Base-by-base conservation (phyloP, 2,888 invertebrate species). In the Aricia artaxerxes region DNA sequence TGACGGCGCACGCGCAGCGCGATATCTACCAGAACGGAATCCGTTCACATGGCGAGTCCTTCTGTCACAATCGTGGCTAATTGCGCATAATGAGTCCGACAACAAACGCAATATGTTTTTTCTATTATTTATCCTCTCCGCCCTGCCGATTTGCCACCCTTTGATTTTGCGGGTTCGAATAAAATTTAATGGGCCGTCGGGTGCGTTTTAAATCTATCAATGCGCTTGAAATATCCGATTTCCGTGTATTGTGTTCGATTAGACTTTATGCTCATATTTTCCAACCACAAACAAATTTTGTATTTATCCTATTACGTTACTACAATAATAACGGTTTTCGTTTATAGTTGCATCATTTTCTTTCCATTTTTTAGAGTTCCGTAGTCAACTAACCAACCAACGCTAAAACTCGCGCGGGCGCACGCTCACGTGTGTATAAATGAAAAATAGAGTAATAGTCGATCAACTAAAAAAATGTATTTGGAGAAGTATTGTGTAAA, bases 1-100 rank as follows among this genome's bases (percentile, higher is more conserved):
- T 81, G 85, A 57, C 57, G 57, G 57, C 57, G 82, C 91, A 88
- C 88, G 88, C 87, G 88, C 83, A 57, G 35, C 83, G 80, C 80
- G 82, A 84, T 83, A 80, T 84, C 86, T 87, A 84, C 86, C 81
- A 82, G 84, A 89, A 87, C 84, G 83, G 87, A 92, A 91, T 91
- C 92, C 89, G 92, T 93, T 94, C 94, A 91, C 93, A 94, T 90
- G 87, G 85, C 84, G 87, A 69, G 69, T 24, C 87, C 84, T 84
- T 84, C 87, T 91, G 92, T 92, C 93, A 94, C 94, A 94, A 94
- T 94, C 90, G 92, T 88, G 89, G 90, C 94, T 94, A 94, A 94
- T 94, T 94, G 94, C 93, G 93, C 93, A 93, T 94, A 94, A 94
- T 94, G 94, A 94, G 93, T 85, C 83, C 84, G 87, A 88, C 90